Base-by-base conservation (phyloP, 2,797 vertebrate genomes). In the Hylomyscus alleni region DNA sequence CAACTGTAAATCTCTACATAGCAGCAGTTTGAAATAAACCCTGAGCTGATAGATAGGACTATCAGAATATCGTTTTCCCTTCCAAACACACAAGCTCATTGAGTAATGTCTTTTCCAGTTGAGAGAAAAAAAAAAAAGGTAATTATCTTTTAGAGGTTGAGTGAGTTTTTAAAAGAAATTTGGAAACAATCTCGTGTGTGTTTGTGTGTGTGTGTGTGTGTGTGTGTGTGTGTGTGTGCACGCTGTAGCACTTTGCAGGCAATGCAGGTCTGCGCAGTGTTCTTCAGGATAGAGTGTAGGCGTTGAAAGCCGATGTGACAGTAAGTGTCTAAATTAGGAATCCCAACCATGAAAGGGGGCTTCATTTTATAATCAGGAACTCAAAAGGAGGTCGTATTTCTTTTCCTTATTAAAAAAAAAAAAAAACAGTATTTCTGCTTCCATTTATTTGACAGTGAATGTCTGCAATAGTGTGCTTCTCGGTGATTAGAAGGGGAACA, bases 231-330 rank as follows among this genome's bases (percentile, higher is more conserved):
- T 69, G 84, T 52, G 84, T 15, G 65, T 6, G 52, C 14, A 34
- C 22, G 92, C 98, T 97, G 96, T 98, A 98, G 96, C 98, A 99
- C 99, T 99, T 99, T 99, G 99, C 99, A 99, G 99, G 99, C 99
- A 99, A 99, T 99, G 99, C 99, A 99, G 99, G 99, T 99, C 99
- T 99, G 99, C 99, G 99, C 99, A 98, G 98, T 98, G 98, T 99
- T 99, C 98, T 98, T 98, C 98, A 98, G 98, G 98, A 98, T 98
- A 98, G 92, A 97, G 99, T 99, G 99, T 99, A 99, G 99, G 99
- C 99, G 99, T 99, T 99, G 98, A 99, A 99, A 99, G 98, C 98
- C 98, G 98, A 98, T 98, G 98, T 99, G 99, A 99, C 98, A 99
- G 97, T 98, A 98, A 98, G 98, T 98, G 97, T 98, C 98, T 98